Evolutionary conservation across 2,797 vertebrate species (phyloP).

Genomic region (Macrochelys suwanniensis): DNA sequence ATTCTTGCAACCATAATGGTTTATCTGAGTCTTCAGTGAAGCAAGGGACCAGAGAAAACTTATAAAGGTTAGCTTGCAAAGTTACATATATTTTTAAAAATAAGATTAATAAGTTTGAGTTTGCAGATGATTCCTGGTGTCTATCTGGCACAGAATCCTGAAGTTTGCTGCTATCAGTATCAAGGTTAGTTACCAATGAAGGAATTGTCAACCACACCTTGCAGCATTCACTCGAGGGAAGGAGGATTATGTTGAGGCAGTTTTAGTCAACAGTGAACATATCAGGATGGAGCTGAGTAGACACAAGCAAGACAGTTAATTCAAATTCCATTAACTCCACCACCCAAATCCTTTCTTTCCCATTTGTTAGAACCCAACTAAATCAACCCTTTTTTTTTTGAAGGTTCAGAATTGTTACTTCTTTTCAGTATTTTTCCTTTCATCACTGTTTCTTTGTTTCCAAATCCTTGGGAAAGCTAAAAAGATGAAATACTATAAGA

Average conservation of each 20-base stretch:
- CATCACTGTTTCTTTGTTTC: neutral
- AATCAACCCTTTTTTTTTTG: neutral
- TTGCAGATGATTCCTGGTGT: neutral
- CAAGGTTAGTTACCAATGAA: neutral
- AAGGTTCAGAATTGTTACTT: neutral
- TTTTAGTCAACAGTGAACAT: neutral
- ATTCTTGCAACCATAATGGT: neutral
- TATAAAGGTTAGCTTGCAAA: neutral
- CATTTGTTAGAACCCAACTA: neutral
- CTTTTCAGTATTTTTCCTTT: neutral
- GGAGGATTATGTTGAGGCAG: neutral
- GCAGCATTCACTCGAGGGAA: neutral
- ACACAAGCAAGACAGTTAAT: neutral
- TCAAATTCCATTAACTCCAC: neutral
- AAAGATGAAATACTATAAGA: no score
- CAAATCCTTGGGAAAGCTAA: neutral
- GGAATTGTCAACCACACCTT: neutral
- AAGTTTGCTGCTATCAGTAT: neutral
- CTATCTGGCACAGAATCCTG: neutral
- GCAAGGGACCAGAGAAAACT: neutral
- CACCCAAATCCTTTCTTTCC: neutral
- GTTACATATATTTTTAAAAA: neutral
- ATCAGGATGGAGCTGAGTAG: neutral
- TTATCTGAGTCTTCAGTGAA: neutral
- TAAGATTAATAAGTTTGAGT: neutral